Evolutionary conservation across 2,888 invertebrate species (phyloP), one percentile per base, ranked within the genome.

Genomic region (Syrphus vitripennis): DNA sequence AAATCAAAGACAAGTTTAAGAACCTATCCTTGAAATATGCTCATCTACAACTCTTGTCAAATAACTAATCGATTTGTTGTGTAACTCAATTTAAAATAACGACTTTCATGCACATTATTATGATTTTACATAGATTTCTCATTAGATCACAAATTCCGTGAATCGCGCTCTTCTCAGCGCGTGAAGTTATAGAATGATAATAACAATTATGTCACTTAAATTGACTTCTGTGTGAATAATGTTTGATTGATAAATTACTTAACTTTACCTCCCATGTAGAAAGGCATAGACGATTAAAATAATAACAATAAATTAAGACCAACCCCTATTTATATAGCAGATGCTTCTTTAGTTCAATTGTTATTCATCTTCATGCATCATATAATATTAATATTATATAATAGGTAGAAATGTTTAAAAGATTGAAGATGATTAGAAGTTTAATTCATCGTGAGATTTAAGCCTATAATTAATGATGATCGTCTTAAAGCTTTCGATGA

Each of bases 261-360:
- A 59, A 19, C 14, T 59, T 31, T 45, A 45, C 19, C 65, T 45
- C 45, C 42, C 29, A 65, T 7, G 3, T 24, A 26, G 50, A 24
- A n/a, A n/a, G 6, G 6, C 1, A 14, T 29, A 31, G 14, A 21
- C 31, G 6, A 65, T 65, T 45, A 29, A 65, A 65, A 45, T 31
- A 65, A 45, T 45, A 45, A 65, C 31, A 29, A 45, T 65, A 45
- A 65, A 31, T 65, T 65, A 45, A 45, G 31, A 45, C 65, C 45
- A 45, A 45, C 31, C 65, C 31, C 42, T 63, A 42, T 42, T 26
- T 40, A 9, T 42, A 26, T 16, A n/a, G 5, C 7, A 21, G 14
- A 59, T 9, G 14, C 5, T 34, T 57, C 57, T 34, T n/a, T 12
- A 12, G 4, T 12, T 59, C 21, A 40, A 37, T 37, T 21, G 19